Evolutionary conservation across 1,140 invertebrate genomes (phyloP).

Genomic region (Danaus melanippus): DNA sequence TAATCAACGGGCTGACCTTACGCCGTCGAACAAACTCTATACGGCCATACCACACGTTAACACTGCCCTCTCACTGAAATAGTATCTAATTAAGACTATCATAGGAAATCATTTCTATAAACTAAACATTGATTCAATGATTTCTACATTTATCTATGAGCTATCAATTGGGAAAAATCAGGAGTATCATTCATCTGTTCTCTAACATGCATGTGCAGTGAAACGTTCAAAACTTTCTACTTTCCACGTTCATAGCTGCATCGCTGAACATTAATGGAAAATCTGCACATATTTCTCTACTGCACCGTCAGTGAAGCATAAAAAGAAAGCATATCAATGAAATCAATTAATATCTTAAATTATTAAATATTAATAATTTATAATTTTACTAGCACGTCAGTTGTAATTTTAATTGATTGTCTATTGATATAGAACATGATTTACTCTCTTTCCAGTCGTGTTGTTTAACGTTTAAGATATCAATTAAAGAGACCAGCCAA

Average conservation of each 20-base stretch:
- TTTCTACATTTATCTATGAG: constrained; percentile 9
- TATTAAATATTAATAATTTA: constrained; percentile 7
- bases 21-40: constrained; percentile 55
- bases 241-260: constrained; percentile 54
- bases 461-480: too few relatives aligned
- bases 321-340: constrained; percentile 54
- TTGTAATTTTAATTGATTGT: constrained; percentile 2
- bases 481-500: constrained; percentile 4
- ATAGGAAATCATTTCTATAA: too few relatives aligned
- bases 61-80: constrained; percentile 23
- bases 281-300: constrained; percentile 59
- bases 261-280: constrained; percentile 53
- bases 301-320: constrained; percentile 53
- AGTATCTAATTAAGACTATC: too few relatives aligned
- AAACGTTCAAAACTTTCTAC: constrained; percentile 65
- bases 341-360: constrained; percentile 22
- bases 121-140: too few relatives aligned
- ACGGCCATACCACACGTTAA: constrained; percentile 21
- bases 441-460: constrained; percentile 8
- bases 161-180: constrained; percentile 34
- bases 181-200: constrained; percentile 26
- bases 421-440: neutral
- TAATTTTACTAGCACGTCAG: neutral
- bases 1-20: constrained; percentile 70
- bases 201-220: constrained; percentile 63